These are phyloP conservation scores for Polydrusus cervinus DNA, from an alignment of 2,888 invertebrate species.

Conservation along the genomic window DNA sequence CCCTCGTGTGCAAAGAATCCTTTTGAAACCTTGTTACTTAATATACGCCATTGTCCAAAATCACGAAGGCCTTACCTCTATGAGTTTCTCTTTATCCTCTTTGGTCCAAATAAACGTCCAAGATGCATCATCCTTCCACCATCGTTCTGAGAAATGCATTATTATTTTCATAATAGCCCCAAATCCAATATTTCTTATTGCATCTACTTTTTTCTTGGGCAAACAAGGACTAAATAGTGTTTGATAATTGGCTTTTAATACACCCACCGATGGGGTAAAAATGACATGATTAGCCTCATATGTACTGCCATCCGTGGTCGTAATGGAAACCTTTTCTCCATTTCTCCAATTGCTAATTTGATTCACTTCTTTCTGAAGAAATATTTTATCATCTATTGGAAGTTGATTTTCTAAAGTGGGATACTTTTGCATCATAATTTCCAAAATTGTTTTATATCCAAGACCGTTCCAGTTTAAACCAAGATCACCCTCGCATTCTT, in stretches of 20 bases:
- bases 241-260: conserved; percentile 57
- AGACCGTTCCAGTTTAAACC: conserved; percentile 81
- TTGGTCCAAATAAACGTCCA: conserved; percentile 58
- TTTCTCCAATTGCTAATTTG: conserved; percentile 55
- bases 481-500: conserved; percentile 80
- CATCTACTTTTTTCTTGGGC: conserved; percentile 55
- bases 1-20: no score
- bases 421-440: conserved; percentile 74
- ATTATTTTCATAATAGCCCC: conserved; percentile 58
- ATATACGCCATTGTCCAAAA: no score
- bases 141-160: conserved; percentile 55
- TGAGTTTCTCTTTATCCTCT: conserved; percentile 58
- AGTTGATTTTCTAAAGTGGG: conserved; percentile 56
- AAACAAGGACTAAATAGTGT: conserved; percentile 57
- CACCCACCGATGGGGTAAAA: conserved; percentile 71
- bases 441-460: conserved; percentile 79
- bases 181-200: conserved; percentile 58
- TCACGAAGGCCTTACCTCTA: conserved; percentile 7
- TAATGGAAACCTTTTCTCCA: conserved; percentile 60
- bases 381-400: conserved; percentile 60
- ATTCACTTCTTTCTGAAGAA: conserved; percentile 58
- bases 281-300: conserved; percentile 77
- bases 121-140: conserved; percentile 56
- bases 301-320: conserved; percentile 71
- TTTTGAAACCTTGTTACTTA: no score